Conservation (phyloP, 2,888 invertebrate genomes). For the Andrena chrysosceles region DNA sequence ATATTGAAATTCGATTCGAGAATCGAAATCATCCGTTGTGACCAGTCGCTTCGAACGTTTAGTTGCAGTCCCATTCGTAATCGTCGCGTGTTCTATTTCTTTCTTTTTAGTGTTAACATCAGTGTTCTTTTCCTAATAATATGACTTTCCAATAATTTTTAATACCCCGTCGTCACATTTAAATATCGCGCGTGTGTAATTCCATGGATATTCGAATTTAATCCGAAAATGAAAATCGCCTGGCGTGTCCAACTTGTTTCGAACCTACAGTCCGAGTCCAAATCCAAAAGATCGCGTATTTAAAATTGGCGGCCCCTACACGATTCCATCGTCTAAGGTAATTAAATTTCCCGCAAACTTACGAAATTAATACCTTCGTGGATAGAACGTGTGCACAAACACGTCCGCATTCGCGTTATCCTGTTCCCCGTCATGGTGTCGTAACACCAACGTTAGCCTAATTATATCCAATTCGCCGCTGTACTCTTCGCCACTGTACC, state of each 20-base stretch:
- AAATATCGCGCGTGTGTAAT: too few species aligned
- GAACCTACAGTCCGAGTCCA: too few species aligned
- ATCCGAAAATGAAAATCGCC: too few species aligned
- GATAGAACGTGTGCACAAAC: conserved; percentile 77
- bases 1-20: neutral
- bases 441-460: conserved; percentile 65
- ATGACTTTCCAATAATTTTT: too few species aligned
- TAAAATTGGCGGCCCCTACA: neutral
- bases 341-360: neutral
- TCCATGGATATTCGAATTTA: too few species aligned
- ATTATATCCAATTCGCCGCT: conserved; percentile 26
- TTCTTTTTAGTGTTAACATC: neutral
- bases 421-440: conserved; percentile 64
- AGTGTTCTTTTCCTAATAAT: too few species aligned
- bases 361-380: conserved; percentile 32
- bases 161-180: too few species aligned
- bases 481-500: fast-evolving
- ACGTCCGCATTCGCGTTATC: conserved; percentile 66
- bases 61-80: neutral
- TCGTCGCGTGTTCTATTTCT: too few species aligned
- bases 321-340: neutral
- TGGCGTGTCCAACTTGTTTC: too few species aligned
- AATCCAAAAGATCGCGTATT: too few species aligned
- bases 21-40: conserved; percentile 3
- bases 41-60: neutral